Percentiles rank a stretch among this genome's conserved stretches.
Evolutionary conservation across 2,888 invertebrate genomes (phyloP).

Genomic region (Tenthredo distinguenda): DNA sequence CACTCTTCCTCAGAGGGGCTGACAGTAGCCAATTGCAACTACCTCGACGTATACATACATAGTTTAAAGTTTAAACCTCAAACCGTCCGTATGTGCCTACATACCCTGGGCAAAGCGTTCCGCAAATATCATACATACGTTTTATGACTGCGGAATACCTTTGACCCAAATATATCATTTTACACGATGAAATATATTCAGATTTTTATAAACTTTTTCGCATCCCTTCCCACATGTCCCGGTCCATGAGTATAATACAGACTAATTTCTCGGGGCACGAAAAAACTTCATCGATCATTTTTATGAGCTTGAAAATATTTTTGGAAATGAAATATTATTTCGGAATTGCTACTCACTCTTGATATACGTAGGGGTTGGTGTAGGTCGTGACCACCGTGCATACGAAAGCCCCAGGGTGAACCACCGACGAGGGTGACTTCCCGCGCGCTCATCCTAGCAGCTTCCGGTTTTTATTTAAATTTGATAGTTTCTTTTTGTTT

Average conservation of each 20-base stretch:
- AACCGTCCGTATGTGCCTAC: background rate
- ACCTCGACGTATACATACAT: background rate
- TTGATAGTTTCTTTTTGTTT: background rate
- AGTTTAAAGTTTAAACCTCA: constrained; percentile 26
- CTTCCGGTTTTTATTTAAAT: constrained; percentile 41
- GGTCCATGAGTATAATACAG: background rate
- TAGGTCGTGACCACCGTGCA: constrained; percentile 91
- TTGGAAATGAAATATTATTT: background rate
- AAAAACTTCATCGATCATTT: too few species aligned
- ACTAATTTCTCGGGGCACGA: background rate
- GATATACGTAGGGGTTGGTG: constrained; percentile 89
- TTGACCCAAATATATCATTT: constrained; percentile 8
- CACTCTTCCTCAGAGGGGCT: background rate
- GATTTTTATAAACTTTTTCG: background rate
- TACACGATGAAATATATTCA: background rate
- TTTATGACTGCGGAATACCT: background rate
- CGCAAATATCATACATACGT: constrained; percentile 18
- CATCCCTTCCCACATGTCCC: background rate
- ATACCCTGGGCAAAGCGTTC: background rate
- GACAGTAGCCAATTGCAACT: constrained; percentile 20
- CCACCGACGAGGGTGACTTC: constrained; percentile 90
- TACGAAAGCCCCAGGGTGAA: constrained; percentile 93
- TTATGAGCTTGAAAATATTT: too few species aligned
- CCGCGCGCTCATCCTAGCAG: constrained; percentile 82
- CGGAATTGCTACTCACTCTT: constrained; percentile 82